Conservation (phyloP, 2,113 vertebrate species). For the Regulus satrapa region DNA sequence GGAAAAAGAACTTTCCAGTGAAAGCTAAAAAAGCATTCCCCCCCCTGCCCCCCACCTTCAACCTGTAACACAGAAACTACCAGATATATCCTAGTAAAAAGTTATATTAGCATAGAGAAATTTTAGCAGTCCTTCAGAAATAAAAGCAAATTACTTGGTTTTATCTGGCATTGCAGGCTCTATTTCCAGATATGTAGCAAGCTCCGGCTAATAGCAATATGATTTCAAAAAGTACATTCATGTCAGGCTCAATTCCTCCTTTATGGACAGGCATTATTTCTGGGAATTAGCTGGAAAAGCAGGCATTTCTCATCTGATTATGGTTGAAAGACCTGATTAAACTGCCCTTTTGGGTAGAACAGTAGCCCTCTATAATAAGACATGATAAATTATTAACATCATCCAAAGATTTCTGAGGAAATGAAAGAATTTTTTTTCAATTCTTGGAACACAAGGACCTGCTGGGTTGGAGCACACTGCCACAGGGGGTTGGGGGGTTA, state of each 20-base stretch:
- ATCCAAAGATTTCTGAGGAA: neutral
- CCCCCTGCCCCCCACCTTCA: accelerated
- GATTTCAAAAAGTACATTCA: neutral
- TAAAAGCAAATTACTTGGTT: neutral
- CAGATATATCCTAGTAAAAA: neutral
- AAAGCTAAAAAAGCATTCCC: neutral
- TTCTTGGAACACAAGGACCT: neutral
- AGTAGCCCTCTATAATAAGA: neutral
- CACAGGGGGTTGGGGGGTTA: neutral
- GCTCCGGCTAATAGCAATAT: neutral
- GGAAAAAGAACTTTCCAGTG: neutral
- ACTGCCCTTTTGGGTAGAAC: neutral
- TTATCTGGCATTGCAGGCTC: neutral
- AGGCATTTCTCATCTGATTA: neutral
- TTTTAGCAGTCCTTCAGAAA: neutral
- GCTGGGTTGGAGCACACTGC: neutral
- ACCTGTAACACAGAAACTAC: neutral
- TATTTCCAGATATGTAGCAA: neutral
- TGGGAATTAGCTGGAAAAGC: neutral
- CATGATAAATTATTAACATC: neutral
- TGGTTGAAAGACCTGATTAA: neutral
- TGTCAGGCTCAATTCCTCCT: neutral
- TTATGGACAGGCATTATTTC: neutral
- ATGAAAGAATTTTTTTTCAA: neutral
- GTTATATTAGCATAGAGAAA: neutral